Evolutionary conservation across 2,888 invertebrate genomes (phyloP).

Genomic region (Drosophila antonietae): DNA sequence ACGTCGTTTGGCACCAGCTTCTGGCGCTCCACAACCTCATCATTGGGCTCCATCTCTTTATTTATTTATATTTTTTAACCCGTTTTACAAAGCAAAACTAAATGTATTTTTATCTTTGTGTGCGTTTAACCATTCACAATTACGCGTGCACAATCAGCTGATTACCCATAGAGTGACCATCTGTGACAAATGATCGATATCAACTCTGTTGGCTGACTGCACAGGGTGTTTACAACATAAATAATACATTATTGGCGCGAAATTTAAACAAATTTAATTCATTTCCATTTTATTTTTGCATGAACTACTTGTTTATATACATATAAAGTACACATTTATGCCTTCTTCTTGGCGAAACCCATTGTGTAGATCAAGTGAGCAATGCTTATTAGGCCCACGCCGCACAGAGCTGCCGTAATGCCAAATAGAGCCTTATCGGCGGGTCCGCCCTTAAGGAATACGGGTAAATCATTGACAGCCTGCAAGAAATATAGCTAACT

Average conservation of each 20-base stretch:
- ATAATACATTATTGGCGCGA: not conserved
- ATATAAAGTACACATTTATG: slow-evolving; percentile 42
- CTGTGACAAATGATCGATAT: too few relatives aligned
- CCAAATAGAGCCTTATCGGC: slow-evolving; percentile 82
- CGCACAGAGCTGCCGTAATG: slow-evolving; percentile 82
- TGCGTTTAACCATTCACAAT: slow-evolving; percentile 42
- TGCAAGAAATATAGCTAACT: slow-evolving; percentile 44
- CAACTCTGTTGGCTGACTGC: slow-evolving; percentile 4
- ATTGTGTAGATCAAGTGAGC: slow-evolving; percentile 79
- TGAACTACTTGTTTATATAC: not conserved
- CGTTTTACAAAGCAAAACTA: slow-evolving; percentile 21
- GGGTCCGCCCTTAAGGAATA: slow-evolving; percentile 84
- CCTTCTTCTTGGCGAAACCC: slow-evolving; percentile 83
- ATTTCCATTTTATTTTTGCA: slow-evolving; percentile 34
- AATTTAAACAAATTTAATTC: slow-evolving; percentile 25
- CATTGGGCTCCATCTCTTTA: slow-evolving; percentile 83
- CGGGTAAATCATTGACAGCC: slow-evolving; percentile 83
- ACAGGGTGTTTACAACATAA: not conserved
- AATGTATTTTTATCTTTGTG: slow-evolving; percentile 51
- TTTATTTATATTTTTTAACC: slow-evolving; percentile 19
- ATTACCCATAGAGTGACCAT: slow-evolving; percentile 20
- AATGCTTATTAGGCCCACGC: slow-evolving; percentile 80
- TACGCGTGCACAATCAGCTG: slow-evolving; percentile 42
- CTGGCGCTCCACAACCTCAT: slow-evolving; percentile 85
- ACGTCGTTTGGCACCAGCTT: slow-evolving; percentile 84